phyloP scores from a whole-genome alignment of 2,113 vertebrate genomes.

The Misgurnus mizolepis region DNA sequence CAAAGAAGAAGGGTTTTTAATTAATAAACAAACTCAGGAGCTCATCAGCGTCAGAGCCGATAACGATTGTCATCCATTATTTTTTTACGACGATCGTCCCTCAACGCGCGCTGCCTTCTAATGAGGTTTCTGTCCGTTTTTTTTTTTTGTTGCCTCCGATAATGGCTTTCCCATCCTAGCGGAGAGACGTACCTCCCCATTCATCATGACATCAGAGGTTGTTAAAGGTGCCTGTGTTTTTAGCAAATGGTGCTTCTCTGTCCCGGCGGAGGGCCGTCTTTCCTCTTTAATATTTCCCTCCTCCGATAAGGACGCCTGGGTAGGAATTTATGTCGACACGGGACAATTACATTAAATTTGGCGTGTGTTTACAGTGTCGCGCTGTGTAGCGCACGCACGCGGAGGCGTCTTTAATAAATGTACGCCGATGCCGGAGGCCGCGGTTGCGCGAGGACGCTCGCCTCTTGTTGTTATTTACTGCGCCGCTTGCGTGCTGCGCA shows the following conservation, averaged over 20 bases:
- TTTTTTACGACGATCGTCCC: slow-evolving; percentile 96
- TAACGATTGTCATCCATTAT: slow-evolving; percentile 98
- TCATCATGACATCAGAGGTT: slow-evolving; percentile 56
- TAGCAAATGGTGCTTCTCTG: slow-evolving; percentile 48
- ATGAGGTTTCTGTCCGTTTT: slow-evolving; percentile 91
- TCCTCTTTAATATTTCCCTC: slow-evolving; percentile 69
- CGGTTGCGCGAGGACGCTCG: slow-evolving; percentile 84
- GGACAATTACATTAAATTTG: slow-evolving; percentile 80
- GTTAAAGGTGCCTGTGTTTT: slow-evolving; percentile 52
- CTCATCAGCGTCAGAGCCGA: slow-evolving; percentile 99
- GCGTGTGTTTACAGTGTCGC: slow-evolving; percentile 75
- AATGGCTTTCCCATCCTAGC: slow-evolving; percentile 91
- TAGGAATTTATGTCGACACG: slow-evolving; percentile 76
- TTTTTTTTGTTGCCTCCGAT: slow-evolving; percentile 79
- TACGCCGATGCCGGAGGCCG: slow-evolving; percentile 86
- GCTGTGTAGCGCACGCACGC: slow-evolving; percentile 70
- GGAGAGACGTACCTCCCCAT: slow-evolving; percentile 64
- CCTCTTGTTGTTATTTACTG: slow-evolving; percentile 99
- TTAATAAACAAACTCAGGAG: slow-evolving; percentile 99
- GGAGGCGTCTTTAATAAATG: slow-evolving; percentile 94
- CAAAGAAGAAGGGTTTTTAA: slow-evolving; percentile 90
- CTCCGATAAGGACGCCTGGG: slow-evolving; percentile 74
- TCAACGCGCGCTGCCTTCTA: slow-evolving; percentile 98
- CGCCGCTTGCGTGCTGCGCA: slow-evolving; percentile 94
- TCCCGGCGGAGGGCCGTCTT: slow-evolving; percentile 66